Conservation (phyloP, 2,797 vertebrate genomes). For the Knipowitschia caucasica region DNA sequence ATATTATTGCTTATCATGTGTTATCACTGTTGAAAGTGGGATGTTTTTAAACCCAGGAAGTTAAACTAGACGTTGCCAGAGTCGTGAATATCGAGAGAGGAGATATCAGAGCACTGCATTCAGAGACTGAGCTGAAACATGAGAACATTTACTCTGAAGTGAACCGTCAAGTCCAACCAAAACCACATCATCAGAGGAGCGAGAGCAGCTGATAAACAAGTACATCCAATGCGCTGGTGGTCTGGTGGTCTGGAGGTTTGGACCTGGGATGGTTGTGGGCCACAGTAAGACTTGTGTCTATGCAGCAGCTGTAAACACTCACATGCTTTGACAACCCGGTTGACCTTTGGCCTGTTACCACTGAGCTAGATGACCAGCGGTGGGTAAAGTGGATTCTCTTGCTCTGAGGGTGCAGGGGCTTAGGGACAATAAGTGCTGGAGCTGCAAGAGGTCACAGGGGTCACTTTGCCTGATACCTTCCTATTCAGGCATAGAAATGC, state of each 20-base stretch:
- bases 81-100: no score
- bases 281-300: slow-evolving; percentile 9
- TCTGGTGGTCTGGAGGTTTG: background rate
- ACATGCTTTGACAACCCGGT: slow-evolving; percentile 23
- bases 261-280: background rate
- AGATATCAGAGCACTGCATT: no score
- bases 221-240: background rate
- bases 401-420: slow-evolving; percentile 30
- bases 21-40: no score
- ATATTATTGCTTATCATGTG: no score
- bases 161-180: no score
- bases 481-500: slow-evolving; percentile 72
- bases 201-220: background rate
- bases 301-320: slow-evolving; percentile 44
- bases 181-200: no score
- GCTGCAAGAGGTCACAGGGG: slow-evolving; percentile 71
- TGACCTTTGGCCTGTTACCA: slow-evolving; percentile 67
- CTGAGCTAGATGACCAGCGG: slow-evolving; percentile 41
- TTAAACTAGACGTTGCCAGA: no score
- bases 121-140: no score
- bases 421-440: slow-evolving; percentile 56
- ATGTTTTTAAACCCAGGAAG: no score
- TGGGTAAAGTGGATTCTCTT: slow-evolving; percentile 43
- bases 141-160: no score
- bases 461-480: slow-evolving; percentile 73